These are phyloP conservation scores for Lithophane leautieri DNA, from an alignment of 2,888 invertebrate species.

Conservation along the genomic window DNA sequence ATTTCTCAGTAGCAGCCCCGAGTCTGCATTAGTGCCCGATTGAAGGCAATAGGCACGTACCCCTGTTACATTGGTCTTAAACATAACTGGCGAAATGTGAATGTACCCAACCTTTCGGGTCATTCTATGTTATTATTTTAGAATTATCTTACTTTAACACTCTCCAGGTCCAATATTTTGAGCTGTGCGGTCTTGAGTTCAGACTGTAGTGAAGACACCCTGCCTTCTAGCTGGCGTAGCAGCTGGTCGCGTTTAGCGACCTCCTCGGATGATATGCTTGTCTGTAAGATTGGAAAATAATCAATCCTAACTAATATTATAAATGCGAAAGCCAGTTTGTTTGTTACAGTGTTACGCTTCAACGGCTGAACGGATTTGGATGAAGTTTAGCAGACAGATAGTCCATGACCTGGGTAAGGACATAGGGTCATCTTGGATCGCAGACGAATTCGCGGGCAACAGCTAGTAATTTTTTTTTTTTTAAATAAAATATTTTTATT, in stretches of 20 bases:
- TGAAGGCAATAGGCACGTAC: not conserved
- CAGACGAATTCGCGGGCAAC: too few relatives aligned
- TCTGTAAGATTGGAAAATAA: conserved; percentile 64
- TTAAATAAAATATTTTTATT: too few relatives aligned
- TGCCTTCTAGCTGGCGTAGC: conserved; percentile 78
- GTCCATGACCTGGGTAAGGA: too few relatives aligned
- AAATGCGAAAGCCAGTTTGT: too few relatives aligned
- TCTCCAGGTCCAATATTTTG: conserved; percentile 86
- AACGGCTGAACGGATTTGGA: too few relatives aligned
- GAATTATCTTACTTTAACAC: conserved; percentile 74
- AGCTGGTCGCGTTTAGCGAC: conserved; percentile 73
- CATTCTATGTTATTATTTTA: not conserved
- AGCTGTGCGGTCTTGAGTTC: conserved; percentile 87
- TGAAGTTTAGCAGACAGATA: too few relatives aligned
- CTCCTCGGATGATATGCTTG: conserved; percentile 73
- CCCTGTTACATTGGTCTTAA: not conserved
- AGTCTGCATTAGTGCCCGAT: not conserved
- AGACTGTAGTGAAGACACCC: conserved; percentile 73
- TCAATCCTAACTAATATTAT: too few relatives aligned
- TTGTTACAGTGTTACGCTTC: too few relatives aligned
- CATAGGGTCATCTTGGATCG: too few relatives aligned
- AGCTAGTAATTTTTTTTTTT: too few relatives aligned
- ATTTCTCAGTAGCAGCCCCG: too few relatives aligned
- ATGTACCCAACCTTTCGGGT: too few relatives aligned
- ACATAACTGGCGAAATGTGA: not conserved